phyloP scores from a whole-genome alignment of 2,888 invertebrate species.

The Ypsolopha sequella region DNA sequence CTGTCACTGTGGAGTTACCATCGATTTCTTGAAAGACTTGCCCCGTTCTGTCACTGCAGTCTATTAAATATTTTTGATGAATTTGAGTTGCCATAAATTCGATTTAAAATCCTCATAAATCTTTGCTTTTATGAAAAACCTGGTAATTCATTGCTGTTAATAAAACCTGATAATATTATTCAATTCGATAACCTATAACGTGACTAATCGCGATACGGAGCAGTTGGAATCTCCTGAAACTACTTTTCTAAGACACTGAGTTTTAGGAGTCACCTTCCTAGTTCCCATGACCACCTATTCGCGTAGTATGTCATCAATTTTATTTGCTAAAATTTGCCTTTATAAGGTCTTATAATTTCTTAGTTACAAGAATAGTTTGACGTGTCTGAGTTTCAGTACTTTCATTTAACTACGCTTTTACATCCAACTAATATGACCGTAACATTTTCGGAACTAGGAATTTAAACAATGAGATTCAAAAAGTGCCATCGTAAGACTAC shows the following conservation, averaged over 20 bases:
- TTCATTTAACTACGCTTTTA: no score
- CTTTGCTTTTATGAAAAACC: neutral
- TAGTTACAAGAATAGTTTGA: no score
- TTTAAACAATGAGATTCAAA: neutral
- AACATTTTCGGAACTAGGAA: neutral
- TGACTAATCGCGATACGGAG: conserved; percentile 45
- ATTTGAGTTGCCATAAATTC: neutral
- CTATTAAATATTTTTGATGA: conserved; percentile 1
- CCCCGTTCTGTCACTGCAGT: neutral
- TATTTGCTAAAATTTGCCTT: no score
- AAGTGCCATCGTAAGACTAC: conserved; percentile 64
- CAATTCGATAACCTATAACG: conserved; percentile 36
- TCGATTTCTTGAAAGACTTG: conserved; percentile 15
- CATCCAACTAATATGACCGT: no score
- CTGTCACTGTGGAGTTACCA: conserved; percentile 42
- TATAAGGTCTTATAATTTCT: no score
- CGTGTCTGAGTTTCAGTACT: no score
- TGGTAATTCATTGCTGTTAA: neutral
- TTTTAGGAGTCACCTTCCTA: neutral
- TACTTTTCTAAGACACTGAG: neutral
- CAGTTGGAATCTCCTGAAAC: conserved; percentile 23
- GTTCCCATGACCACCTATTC: neutral
- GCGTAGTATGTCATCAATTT: no score
- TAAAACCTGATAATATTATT: neutral
- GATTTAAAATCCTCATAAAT: neutral